phyloP scores from a whole-genome alignment of 2,888 invertebrate genomes.

The Mythimna impura region DNA sequence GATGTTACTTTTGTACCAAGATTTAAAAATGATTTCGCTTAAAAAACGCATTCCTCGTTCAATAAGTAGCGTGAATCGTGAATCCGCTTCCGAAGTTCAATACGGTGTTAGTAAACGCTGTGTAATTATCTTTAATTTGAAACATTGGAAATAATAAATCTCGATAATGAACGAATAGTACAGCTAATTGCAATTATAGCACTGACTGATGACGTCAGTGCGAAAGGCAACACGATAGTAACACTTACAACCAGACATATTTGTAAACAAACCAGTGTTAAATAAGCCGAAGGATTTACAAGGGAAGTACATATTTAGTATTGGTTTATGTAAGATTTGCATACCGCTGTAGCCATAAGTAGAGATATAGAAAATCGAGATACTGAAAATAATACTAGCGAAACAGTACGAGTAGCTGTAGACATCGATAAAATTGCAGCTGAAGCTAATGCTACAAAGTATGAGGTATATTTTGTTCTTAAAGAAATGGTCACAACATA shows the following conservation, averaged over 20 bases:
- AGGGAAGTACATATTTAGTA: background rate
- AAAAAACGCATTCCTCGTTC: slow-evolving; percentile 35
- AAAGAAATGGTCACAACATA: background rate
- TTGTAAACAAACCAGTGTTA: slow-evolving; percentile 25
- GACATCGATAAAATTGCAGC: background rate
- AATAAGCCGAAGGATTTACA: slow-evolving; percentile 12
- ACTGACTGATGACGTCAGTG: slow-evolving; percentile 51
- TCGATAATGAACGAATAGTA: slow-evolving; percentile 45
- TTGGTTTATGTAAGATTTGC: background rate
- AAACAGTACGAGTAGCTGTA: background rate
- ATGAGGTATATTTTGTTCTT: background rate
- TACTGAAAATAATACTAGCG: background rate
- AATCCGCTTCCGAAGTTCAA: slow-evolving; percentile 45
- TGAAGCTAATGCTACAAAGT: background rate
- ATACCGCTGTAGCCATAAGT: background rate
- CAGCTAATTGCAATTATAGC: slow-evolving; percentile 50
- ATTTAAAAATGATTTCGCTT: slow-evolving; percentile 48
- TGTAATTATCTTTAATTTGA: slow-evolving; percentile 44
- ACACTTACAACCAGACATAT: slow-evolving; percentile 4
- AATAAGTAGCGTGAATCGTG: slow-evolving; percentile 39
- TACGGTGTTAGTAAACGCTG: slow-evolving; percentile 29
- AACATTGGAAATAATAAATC: slow-evolving; percentile 39
- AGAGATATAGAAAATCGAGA: background rate
- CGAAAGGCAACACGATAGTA: slow-evolving; percentile 32
- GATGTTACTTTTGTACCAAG: slow-evolving; percentile 67